A percentile compares a stretch with the other conserved stretches of the same genome.
Conservation (phyloP, 2,113 vertebrate genomes). For the Otus sunia region DNA sequence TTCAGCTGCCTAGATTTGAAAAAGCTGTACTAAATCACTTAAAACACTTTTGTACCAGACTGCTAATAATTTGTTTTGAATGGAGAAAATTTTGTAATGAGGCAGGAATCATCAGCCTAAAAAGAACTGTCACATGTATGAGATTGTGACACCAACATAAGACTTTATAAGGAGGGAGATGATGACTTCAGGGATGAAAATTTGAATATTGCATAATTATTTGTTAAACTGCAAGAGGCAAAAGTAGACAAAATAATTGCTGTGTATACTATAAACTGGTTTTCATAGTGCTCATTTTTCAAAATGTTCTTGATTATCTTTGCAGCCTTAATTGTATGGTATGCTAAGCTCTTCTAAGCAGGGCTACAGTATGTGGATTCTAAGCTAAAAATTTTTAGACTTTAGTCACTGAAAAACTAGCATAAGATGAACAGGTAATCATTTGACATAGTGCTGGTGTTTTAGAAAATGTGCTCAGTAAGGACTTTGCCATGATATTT, state of each 20-base stretch:
- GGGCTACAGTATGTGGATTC: not conserved
- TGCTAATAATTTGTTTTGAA: not conserved
- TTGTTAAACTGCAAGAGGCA: not conserved
- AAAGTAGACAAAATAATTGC: not conserved
- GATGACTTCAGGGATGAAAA: not conserved
- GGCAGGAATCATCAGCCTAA: not conserved
- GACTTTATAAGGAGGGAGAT: not conserved
- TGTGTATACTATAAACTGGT: not conserved
- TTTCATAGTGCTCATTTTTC: not conserved
- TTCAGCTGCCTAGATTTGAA: not conserved
- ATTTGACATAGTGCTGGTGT: not conserved
- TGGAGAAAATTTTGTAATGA: not conserved
- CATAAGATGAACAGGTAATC: not conserved
- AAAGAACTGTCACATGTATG: not conserved
- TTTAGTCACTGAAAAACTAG: not conserved
- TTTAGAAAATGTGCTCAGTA: not conserved
- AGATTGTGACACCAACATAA: not conserved
- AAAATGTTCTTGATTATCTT: not conserved
- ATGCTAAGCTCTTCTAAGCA: not conserved
- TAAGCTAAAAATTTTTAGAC: not conserved
- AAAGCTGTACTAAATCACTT: not conserved
- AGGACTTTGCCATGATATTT: not conserved
- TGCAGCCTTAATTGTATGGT: not conserved
- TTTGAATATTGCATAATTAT: not conserved
- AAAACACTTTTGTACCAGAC: not conserved